A percentile compares a stretch with the other conserved stretches of the same genome.
Conservation (phyloP, 2,888 invertebrate genomes). For the Linnaemya tessellans region DNA sequence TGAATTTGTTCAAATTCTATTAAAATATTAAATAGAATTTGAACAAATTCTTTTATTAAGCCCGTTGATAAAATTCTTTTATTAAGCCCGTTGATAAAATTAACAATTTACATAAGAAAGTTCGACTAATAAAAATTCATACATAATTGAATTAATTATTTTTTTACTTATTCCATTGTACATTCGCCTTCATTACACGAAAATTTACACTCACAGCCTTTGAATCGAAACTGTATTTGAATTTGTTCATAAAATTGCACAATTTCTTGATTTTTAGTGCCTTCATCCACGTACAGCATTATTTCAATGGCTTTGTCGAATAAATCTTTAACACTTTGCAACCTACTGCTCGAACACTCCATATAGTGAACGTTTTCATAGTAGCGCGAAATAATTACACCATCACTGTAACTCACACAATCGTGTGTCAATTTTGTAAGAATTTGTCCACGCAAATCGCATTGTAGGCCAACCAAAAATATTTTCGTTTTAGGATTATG, state of each 20-base stretch:
- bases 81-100: no score
- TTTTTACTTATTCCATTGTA: conserved; percentile 11
- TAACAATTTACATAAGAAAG: no score
- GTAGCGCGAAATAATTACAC: conserved; percentile 52
- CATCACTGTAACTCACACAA: conserved; percentile 58
- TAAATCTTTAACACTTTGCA: conserved; percentile 49
- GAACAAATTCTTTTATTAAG: no score
- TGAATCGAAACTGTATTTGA: conserved; percentile 62
- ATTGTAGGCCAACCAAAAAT: conserved; percentile 62
- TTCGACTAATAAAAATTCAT: no score
- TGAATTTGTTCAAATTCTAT: no score
- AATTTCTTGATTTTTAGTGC: conserved; percentile 20
- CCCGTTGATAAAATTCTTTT: no score
- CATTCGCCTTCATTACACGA: conserved; percentile 21
- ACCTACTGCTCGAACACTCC: conserved; percentile 57
- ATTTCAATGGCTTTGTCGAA: conserved; percentile 52
- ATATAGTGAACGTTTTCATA: conserved; percentile 65
- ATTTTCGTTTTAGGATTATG: conserved; percentile 51
- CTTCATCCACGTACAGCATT: conserved; percentile 27
- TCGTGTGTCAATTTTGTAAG: conserved; percentile 51
- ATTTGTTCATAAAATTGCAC: conserved; percentile 59
- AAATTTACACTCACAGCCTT: conserved; percentile 39
- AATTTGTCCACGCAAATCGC: conserved; percentile 59
- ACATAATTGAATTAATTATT: no score
- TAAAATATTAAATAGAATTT: no score